Conservation (phyloP, 1,140 invertebrate species). For the Cecropterus lyciades region DNA sequence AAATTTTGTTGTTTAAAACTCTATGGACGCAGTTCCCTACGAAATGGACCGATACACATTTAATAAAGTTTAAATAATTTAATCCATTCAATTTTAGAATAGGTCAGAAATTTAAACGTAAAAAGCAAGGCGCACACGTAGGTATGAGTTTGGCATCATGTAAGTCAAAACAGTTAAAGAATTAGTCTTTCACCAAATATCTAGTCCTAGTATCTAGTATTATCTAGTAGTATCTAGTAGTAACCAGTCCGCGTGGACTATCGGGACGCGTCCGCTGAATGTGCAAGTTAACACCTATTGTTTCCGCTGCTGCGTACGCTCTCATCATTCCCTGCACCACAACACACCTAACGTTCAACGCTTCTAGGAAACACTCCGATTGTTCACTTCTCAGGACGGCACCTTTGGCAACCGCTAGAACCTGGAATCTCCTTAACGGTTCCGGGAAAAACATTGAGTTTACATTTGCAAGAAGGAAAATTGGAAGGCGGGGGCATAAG, state of each 20-base stretch:
- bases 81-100: too few relatives aligned
- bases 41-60: too few relatives aligned
- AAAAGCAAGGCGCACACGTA: too few relatives aligned
- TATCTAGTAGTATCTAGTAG: too few relatives aligned
- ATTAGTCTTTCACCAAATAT: too few relatives aligned
- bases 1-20: neutral
- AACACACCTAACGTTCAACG: constrained; percentile 34
- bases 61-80: too few relatives aligned
- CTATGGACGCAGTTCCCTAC: neutral
- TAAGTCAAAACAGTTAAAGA: too few relatives aligned
- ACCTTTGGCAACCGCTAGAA: constrained; percentile 46
- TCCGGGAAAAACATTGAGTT: constrained; percentile 49
- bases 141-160: too few relatives aligned
- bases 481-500: constrained; percentile 38
- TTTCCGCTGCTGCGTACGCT: constrained; percentile 51
- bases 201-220: too few relatives aligned
- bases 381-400: constrained; percentile 60
- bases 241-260: constrained; percentile 50
- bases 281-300: constrained; percentile 62
- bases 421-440: constrained; percentile 43
- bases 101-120: too few relatives aligned
- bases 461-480: constrained; percentile 54
- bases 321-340: constrained; percentile 46
- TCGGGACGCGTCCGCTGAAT: constrained; percentile 44
- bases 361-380: constrained; percentile 60